Base-by-base conservation (phyloP, 2,797 vertebrate species). In the Coracias cyanogaster region DNA sequence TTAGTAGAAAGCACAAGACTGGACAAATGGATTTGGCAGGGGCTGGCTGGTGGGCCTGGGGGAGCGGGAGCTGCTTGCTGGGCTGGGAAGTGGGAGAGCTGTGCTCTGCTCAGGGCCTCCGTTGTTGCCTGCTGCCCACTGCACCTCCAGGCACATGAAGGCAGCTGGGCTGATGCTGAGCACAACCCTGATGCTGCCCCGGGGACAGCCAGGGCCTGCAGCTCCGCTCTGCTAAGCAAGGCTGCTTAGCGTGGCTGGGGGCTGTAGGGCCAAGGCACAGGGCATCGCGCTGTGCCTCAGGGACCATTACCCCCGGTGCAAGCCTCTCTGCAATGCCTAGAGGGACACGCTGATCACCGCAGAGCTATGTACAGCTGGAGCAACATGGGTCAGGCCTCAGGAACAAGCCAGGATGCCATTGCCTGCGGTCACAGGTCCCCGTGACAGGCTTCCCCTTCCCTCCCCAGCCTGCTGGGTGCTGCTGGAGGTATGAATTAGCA, bases 21-120 rank as follows among this genome's bases (percentile, higher is more conserved):
- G 92, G 87, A 94, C 86, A 95, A 97, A 94, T 93, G 92, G 95
- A 95, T 97, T 97, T 96, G 96, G 91, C 94, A 95, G 96, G 89
- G 89, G 29, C 92, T 94, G 91, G 71, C 93, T 95, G 96, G 95
- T 95, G 93, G 92, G 94, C 94, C 94, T 55, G 67, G 48, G 90
- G 95, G 94, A 84, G 62, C 19, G 39, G 84, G 79, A 86, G 69
- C 49, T 85, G 71, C 57, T 87, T 43, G 49, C 70, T 86, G 61
- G 81, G 60, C 82, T 69, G 64, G 18, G 2, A 91, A 81, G 54
- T 45, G 82, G 82, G 64, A 73, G 71, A 72, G 46, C 76, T 52
- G 49, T 61, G 67, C 66, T 95, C 61, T 69, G 80, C 91, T 89
- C 58, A 54, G 86, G 58, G 70, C 46, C 41, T 74, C 54, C 0